Evolutionary conservation across 2,113 vertebrate species (phyloP).

Genomic region (Dryoscopus gambensis): DNA sequence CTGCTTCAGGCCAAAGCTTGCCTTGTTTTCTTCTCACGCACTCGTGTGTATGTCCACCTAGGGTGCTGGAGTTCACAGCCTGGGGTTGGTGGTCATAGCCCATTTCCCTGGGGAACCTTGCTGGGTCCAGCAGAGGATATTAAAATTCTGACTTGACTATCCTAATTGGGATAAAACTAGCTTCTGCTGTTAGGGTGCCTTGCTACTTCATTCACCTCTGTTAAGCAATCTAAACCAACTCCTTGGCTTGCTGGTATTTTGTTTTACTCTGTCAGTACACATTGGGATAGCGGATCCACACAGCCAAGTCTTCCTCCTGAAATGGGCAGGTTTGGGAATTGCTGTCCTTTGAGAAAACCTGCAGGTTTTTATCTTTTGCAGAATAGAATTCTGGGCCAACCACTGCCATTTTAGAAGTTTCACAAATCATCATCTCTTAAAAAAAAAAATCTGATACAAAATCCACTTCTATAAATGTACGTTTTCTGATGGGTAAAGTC

Average conservation of each 20-base stretch:
- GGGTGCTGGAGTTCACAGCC: background rate
- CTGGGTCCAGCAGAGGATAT: background rate
- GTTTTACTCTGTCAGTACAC: background rate
- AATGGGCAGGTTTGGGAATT: background rate
- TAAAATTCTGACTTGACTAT: background rate
- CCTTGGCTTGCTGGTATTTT: background rate
- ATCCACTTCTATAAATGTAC: background rate
- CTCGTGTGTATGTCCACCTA: accelerated
- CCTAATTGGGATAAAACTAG: background rate
- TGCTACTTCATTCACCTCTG: background rate
- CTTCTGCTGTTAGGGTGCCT: background rate
- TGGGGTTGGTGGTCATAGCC: background rate
- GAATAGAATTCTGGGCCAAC: background rate
- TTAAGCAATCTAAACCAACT: background rate
- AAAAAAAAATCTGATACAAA: background rate
- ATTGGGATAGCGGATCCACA: accelerated
- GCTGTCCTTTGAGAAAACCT: background rate
- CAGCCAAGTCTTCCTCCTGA: background rate
- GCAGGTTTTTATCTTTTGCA: background rate
- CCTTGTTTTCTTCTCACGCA: background rate
- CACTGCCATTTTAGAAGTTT: background rate
- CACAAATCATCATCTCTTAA: background rate
- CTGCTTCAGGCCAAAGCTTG: background rate
- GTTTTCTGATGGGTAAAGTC: background rate
- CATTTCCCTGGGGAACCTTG: background rate